A percentile compares a stretch with the other conserved stretches of the same genome.
phyloP scores from a whole-genome alignment of 1,140 invertebrate genomes.

The Scylla paramamosain region DNA sequence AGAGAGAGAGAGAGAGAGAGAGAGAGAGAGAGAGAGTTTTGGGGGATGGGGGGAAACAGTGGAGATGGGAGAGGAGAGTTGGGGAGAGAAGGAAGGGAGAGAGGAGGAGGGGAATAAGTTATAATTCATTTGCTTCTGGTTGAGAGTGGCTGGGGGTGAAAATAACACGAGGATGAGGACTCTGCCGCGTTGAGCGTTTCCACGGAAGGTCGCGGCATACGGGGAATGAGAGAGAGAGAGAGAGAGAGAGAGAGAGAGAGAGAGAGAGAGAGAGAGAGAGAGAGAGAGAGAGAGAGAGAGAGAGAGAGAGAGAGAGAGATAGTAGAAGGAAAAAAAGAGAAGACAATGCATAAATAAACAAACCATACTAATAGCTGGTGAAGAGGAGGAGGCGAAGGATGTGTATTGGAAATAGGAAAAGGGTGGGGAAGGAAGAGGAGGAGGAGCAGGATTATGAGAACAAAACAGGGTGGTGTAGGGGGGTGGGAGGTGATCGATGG shows the following conservation, averaged over 20 bases:
- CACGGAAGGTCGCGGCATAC: no score
- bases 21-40: neutral
- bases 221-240: neutral
- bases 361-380: neutral
- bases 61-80: neutral
- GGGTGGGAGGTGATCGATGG: constrained; percentile 52
- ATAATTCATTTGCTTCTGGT: neutral
- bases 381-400: neutral
- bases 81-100: neutral
- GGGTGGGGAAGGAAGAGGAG: neutral
- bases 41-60: neutral
- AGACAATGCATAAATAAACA: neutral
- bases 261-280: neutral
- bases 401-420: neutral
- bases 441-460: constrained; percentile 46
- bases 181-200: no score
- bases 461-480: constrained; percentile 48
- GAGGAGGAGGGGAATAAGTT: neutral
- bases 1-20: neutral
- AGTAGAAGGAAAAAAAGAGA: neutral
- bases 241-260: neutral
- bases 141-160: neutral
- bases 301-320: neutral
- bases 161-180: neutral
- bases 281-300: neutral